Evolutionary conservation across 1,140 invertebrate genomes (phyloP), one percentile per base, ranked within the genome.

Genomic region (Bicyclus anynana): DNA sequence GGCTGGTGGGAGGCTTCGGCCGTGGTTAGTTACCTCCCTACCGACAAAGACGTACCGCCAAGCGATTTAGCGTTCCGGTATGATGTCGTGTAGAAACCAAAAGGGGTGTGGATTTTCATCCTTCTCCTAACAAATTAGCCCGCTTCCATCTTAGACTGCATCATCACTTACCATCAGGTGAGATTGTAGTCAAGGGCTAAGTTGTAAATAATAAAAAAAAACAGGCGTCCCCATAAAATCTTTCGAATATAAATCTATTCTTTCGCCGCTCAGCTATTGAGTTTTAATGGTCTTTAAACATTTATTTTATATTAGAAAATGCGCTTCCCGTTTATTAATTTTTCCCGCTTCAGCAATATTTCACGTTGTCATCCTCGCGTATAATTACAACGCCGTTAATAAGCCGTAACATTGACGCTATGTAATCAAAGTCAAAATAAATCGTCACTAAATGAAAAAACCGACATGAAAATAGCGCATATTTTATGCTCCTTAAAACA

Each of bases 371-470:
- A 53, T 65, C 50, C 59, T 53, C 49, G 54, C 46, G 51, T 59
- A 59, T 65, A 69, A 72, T 72, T 65, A 69, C 52, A 46, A 29
- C 66, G 67, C 58, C 71, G 71, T 83, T 82, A 81, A 86, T 84
- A 82, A 79, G 71, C 69, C 65, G 60, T 72, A 69, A 70, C 75
- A 74, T 77, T 76, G 74, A 73, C 74, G 74, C 70, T 59, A 61
- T 78, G 73, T 87, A 86, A 86, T 87, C 81, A 84, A 78, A 72
- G 78, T 77, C 70, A 56, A 67, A 75, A 80, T 80, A 79, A 85
- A 82, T 85, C 77, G 61, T 59, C 42, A 58, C 59, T 54, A 72
- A 84, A 84, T 80, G 76, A 80, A 84, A n/a, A 78, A 79, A 72
- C 71, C 65, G 71, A 62, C 80, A 78, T 77, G 76, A 77, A 78